Evolutionary conservation across 2,113 vertebrate genomes (phyloP).

Genomic region (Perognathus longimembris): DNA sequence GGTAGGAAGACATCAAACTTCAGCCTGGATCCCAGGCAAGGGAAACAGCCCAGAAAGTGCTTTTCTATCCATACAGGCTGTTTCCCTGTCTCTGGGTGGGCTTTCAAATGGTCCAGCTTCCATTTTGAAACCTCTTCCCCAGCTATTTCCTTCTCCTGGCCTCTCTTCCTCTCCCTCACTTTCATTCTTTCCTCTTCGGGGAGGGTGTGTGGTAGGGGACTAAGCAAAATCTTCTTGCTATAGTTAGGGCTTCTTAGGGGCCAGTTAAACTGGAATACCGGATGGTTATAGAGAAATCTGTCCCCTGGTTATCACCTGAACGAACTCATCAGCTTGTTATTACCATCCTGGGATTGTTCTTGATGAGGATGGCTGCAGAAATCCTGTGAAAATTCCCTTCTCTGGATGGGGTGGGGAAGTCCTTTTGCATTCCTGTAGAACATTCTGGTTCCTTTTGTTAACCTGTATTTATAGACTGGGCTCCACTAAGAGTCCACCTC

Average conservation of each 20-base stretch:
- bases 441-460: slow-evolving; percentile 35
- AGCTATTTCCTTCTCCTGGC: background rate
- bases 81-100: background rate
- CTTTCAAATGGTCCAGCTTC: background rate
- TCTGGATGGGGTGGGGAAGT: background rate
- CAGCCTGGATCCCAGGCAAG: background rate
- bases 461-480: slow-evolving; percentile 1
- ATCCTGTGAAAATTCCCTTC: background rate
- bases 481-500: background rate
- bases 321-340: slow-evolving; percentile 11
- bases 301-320: background rate
- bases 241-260: slow-evolving; percentile 42
- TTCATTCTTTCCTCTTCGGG: background rate
- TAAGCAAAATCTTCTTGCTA: slow-evolving; percentile 23
- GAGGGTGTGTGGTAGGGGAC: background rate
- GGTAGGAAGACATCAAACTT: background rate
- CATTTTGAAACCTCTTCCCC: background rate
- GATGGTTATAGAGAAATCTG: slow-evolving; percentile 10
- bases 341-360: background rate
- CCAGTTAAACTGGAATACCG: slow-evolving; percentile 43
- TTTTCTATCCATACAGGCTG: accelerated
- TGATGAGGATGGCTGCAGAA: background rate
- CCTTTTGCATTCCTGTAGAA: slow-evolving; percentile 15
- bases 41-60: background rate
- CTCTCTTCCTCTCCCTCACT: too few species aligned